Conservation (phyloP, 2,113 vertebrate genomes). For the Terrapene triunguis region DNA sequence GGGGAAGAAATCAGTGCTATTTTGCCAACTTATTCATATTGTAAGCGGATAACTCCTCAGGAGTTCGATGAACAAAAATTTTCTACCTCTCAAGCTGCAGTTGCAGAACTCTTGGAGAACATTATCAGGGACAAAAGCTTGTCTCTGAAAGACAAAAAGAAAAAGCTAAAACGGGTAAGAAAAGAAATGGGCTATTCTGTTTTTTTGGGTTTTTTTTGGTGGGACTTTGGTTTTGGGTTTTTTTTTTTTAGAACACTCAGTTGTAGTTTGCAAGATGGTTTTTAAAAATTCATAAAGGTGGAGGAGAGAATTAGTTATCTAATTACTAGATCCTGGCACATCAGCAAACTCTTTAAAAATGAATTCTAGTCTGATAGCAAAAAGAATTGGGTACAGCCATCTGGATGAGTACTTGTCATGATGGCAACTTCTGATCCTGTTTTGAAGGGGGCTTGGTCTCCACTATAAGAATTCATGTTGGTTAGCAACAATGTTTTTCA, state of each 20-base stretch:
- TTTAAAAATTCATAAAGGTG: neutral
- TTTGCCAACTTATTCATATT: constrained; percentile 88
- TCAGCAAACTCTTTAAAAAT: neutral
- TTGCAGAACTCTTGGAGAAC: constrained; percentile 92
- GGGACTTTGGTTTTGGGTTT: neutral
- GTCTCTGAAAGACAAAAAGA: constrained; percentile 90
- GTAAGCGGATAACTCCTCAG: constrained; percentile 89
- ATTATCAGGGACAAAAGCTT: constrained; percentile 89
- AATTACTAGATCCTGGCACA: rapidly evolving
- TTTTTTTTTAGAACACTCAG: neutral
- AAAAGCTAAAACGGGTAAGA: constrained; percentile 92
- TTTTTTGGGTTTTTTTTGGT: neutral
- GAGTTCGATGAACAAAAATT: constrained; percentile 95
- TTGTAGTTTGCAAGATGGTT: neutral
- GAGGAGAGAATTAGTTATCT: neutral
- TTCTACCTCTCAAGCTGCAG: constrained; percentile 89
- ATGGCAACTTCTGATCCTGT: rapidly evolving
- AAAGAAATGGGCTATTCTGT: neutral
- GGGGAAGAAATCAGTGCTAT: constrained; percentile 71
- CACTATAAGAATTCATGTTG: neutral
- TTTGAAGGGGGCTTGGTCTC: neutral
- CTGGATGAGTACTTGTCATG: rapidly evolving
- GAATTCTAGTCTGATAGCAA: rapidly evolving
- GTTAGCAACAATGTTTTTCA: neutral
- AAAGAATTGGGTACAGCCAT: neutral